Evolutionary conservation across 2,797 vertebrate species (phyloP).

Genomic region (Coranthus polyacanthus): DNA sequence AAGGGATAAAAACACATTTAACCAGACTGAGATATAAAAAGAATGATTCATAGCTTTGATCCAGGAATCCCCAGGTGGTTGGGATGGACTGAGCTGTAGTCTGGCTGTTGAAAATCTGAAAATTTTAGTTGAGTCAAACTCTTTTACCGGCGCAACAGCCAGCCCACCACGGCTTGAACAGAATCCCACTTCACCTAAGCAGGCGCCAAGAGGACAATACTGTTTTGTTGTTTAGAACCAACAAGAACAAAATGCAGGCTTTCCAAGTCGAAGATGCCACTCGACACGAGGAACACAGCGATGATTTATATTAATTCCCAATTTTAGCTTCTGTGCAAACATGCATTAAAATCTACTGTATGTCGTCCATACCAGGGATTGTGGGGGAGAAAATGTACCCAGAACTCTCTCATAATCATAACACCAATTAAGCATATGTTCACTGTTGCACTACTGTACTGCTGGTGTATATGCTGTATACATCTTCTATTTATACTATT

Average conservation of each 20-base stretch:
- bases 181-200: slow-evolving; percentile 8
- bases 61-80: slow-evolving; percentile 47
- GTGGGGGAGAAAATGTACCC: no score
- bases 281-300: no score
- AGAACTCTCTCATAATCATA: no score
- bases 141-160: slow-evolving; percentile 14
- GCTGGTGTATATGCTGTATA: no score
- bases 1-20: slow-evolving; percentile 10
- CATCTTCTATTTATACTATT: no score
- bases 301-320: no score
- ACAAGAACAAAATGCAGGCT: slow-evolving; percentile 3
- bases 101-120: slow-evolving; percentile 34
- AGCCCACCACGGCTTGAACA: slow-evolving; percentile 1
- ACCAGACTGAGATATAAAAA: slow-evolving; percentile 39
- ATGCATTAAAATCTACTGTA: no score
- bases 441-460: no score
- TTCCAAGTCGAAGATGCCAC: not conserved
- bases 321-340: no score
- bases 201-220: not conserved
- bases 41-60: slow-evolving; percentile 56
- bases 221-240: not conserved
- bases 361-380: no score
- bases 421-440: no score
- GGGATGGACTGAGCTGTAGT: slow-evolving; percentile 27
- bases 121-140: slow-evolving; percentile 38